Evolutionary conservation across 2,888 invertebrate genomes (phyloP).

Genomic region (Eretmocerus hayati): DNA sequence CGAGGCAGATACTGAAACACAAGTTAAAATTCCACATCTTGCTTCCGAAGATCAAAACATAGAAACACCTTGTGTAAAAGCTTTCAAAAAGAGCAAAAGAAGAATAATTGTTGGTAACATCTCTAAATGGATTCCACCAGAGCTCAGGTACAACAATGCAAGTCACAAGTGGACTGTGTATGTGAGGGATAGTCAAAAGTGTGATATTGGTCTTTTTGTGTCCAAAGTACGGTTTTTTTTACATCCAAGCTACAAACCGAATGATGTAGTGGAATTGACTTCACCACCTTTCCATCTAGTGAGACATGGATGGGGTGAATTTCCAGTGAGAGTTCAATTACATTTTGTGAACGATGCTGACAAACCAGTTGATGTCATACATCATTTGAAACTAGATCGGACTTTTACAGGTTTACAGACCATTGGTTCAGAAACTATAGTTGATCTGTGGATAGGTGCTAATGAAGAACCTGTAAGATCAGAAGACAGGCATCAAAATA

Average conservation of each 20-base stretch:
- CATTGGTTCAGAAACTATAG: slow-evolving; percentile 71
- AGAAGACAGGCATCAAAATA: not conserved
- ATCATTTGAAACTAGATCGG: slow-evolving; percentile 72
- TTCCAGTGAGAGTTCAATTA: slow-evolving; percentile 73
- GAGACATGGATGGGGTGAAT: slow-evolving; percentile 88
- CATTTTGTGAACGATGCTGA: slow-evolving; percentile 69
- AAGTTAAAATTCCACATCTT: slow-evolving; percentile 3
- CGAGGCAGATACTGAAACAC: slow-evolving; percentile 1
- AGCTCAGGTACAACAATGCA: slow-evolving; percentile 61
- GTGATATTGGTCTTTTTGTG: slow-evolving; percentile 57
- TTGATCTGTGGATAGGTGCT: slow-evolving; percentile 58
- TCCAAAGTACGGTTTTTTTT: slow-evolving; percentile 71
- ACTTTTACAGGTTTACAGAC: slow-evolving; percentile 79
- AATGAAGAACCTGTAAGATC: not conserved
- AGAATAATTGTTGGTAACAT: slow-evolving; percentile 62
- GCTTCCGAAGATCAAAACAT: not conserved
- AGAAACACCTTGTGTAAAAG: not conserved
- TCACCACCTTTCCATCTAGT: slow-evolving; percentile 78
- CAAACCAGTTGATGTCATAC: slow-evolving; percentile 72
- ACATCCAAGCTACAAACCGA: slow-evolving; percentile 81
- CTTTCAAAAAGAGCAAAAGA: slow-evolving; percentile 25
- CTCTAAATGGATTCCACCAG: slow-evolving; percentile 72
- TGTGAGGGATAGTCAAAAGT: slow-evolving; percentile 63
- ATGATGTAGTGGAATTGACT: slow-evolving; percentile 74
- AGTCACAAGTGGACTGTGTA: slow-evolving; percentile 91